These are phyloP conservation scores for Thereva nobilitata DNA, from an alignment of 2,888 invertebrate genomes.

Conservation along the genomic window DNA sequence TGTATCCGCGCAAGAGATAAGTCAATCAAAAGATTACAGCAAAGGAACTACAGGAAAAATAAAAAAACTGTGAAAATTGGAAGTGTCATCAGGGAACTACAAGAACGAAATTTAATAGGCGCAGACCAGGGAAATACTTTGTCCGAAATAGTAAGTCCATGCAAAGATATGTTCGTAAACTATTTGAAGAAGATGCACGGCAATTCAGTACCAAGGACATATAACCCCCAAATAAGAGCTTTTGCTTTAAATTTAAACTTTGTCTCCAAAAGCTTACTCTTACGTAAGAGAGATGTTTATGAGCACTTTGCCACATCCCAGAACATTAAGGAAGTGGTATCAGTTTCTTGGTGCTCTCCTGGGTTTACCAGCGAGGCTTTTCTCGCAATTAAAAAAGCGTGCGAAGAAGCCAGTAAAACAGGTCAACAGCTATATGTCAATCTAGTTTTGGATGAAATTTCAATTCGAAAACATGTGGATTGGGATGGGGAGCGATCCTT, in stretches of 20 bases:
- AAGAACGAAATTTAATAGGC: background rate
- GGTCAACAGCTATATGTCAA: slow-evolving; percentile 7
- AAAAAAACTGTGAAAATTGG: background rate
- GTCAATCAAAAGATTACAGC: background rate
- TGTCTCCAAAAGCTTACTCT: slow-evolving; percentile 3
- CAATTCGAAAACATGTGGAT: slow-evolving; percentile 9
- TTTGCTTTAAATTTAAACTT: slow-evolving; percentile 25
- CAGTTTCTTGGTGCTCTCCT: background rate
- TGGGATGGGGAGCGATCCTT: slow-evolving; percentile 8
- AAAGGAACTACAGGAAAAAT: background rate
- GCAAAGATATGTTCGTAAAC: too few relatives aligned
- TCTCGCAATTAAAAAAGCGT: background rate
- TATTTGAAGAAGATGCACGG: too few relatives aligned
- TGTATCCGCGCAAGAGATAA: too few relatives aligned
- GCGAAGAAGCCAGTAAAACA: background rate
- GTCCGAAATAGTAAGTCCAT: too few relatives aligned
- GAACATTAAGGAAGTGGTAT: slow-evolving; percentile 24
- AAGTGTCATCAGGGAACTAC: background rate
- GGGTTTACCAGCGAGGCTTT: slow-evolving; percentile 1
- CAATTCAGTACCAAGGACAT: too few relatives aligned
- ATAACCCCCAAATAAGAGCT: background rate
- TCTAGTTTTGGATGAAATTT: slow-evolving; percentile 18
- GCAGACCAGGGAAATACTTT: background rate
- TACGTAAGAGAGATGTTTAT: slow-evolving; percentile 6
- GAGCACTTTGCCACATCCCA: slow-evolving; percentile 6